Evolutionary conservation across 2,113 vertebrate genomes (phyloP).

Genomic region (Empidonax traillii): DNA sequence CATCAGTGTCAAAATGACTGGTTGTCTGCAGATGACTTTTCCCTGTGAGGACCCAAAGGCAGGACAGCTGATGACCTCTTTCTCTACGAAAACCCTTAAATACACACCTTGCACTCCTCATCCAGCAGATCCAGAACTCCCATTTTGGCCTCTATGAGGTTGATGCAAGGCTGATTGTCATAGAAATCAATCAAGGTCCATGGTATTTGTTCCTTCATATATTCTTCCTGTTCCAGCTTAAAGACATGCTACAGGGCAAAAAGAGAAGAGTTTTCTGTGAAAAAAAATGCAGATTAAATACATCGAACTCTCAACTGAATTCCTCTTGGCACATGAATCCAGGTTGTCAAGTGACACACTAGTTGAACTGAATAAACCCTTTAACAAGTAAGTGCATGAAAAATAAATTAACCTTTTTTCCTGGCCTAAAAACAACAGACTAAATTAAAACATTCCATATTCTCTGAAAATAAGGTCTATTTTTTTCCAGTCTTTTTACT

Average conservation of each 20-base stretch:
- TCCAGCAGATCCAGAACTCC: constrained; percentile 94
- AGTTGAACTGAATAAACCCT: background rate
- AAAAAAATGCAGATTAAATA: constrained; percentile 20
- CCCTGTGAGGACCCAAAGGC: background rate
- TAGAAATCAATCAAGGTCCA: constrained; percentile 99
- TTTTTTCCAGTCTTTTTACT: background rate
- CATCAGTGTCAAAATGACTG: background rate
- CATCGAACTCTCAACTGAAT: background rate
- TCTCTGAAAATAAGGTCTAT: background rate
- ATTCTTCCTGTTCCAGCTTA: constrained; percentile 98
- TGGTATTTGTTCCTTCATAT: constrained; percentile 98
- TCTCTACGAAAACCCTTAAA: background rate
- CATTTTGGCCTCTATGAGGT: constrained; percentile 97
- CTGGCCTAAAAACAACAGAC: background rate
- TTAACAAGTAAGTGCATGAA: background rate
- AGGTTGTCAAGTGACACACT: background rate
- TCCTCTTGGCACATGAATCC: background rate
- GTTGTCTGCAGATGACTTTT: background rate
- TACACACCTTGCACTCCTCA: constrained; percentile 92
- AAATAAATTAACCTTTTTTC: constrained; percentile 23
- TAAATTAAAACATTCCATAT: background rate
- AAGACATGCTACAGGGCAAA: constrained; percentile 88
- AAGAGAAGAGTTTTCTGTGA: constrained; percentile 12
- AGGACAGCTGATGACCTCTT: background rate
- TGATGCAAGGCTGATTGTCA: constrained; percentile 99